These are phyloP conservation scores for Pipistrellus kuhlii DNA, from an alignment of 2,797 vertebrate genomes.

Conservation along the genomic window DNA sequence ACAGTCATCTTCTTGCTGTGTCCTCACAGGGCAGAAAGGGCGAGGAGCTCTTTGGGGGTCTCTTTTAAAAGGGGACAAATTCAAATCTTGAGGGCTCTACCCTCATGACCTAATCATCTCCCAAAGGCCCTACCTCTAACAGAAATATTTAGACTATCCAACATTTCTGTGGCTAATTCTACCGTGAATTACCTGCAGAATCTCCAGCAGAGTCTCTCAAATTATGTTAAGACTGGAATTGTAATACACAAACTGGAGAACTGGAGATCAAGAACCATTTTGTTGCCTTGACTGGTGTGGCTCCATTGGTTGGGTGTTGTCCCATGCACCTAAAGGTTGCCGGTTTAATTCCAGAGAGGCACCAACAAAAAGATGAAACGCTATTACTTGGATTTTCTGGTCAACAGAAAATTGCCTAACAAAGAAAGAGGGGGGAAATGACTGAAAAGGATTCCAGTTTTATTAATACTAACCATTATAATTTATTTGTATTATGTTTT, in stretches of 20 bases:
- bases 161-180: neutral
- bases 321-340: too few species aligned
- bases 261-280: neutral
- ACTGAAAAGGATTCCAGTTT: conserved; percentile 10
- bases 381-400: neutral
- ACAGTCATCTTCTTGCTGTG: too few species aligned
- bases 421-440: neutral
- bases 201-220: neutral
- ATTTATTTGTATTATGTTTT: neutral
- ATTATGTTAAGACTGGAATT: neutral
- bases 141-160: neutral
- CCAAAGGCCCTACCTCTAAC: too few species aligned
- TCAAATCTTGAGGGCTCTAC: too few species aligned
- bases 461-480: neutral
- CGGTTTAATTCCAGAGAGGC: neutral
- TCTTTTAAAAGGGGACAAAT: too few species aligned
- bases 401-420: neutral
- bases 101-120: too few species aligned
- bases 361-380: neutral
- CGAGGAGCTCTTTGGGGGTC: too few species aligned
- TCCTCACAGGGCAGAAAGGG: too few species aligned
- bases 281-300: too few species aligned
- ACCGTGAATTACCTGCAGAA: neutral
- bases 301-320: too few species aligned
- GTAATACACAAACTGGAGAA: neutral